Conservation (phyloP, 53 echinoderm and acorn worm species). For the Glandiceps talaboti region DNA sequence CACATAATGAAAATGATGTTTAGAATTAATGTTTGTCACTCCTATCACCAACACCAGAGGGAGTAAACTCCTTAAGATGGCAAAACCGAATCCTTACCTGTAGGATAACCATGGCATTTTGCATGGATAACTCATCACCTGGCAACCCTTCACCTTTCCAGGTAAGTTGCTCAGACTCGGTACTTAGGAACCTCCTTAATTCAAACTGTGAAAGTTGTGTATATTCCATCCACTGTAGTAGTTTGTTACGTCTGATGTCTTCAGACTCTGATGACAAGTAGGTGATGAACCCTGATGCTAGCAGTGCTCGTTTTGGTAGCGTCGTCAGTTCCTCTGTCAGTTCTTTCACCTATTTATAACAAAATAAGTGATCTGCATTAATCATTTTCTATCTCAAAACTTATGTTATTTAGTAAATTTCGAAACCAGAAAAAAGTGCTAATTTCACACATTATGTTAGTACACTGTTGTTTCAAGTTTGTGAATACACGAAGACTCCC, state of each 20-base stretch:
- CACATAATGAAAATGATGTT: too few relatives aligned
- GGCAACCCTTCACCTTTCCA: slow-evolving; percentile 96
- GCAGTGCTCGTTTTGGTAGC: slow-evolving; percentile 90
- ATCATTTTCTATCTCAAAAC: too few relatives aligned
- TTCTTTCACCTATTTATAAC: slow-evolving; percentile 58
- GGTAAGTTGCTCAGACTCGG: slow-evolving; percentile 93
- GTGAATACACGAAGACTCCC: too few relatives aligned
- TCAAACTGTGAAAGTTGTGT: slow-evolving; percentile 52
- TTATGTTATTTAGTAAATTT: too few relatives aligned
- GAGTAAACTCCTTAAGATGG: too few relatives aligned
- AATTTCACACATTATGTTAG: too few relatives aligned
- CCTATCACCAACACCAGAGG: too few relatives aligned
- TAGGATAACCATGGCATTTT: slow-evolving; percentile 90
- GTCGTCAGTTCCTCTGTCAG: slow-evolving; percentile 78
- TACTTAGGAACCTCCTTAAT: slow-evolving; percentile 85
- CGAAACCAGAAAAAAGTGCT: too few relatives aligned
- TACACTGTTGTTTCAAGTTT: too few relatives aligned
- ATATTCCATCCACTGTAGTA: slow-evolving; percentile 43
- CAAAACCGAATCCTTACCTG: too few relatives aligned
- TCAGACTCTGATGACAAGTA: slow-evolving; percentile 87
- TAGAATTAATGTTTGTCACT: too few relatives aligned
- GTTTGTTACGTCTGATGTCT: slow-evolving; percentile 53
- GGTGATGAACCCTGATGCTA: slow-evolving; percentile 93
- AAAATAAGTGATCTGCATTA: too few relatives aligned
- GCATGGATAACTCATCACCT: slow-evolving; percentile 90